Evolutionary conservation across 2,113 vertebrate genomes (phyloP).

Genomic region (Empidonax alnorum): DNA sequence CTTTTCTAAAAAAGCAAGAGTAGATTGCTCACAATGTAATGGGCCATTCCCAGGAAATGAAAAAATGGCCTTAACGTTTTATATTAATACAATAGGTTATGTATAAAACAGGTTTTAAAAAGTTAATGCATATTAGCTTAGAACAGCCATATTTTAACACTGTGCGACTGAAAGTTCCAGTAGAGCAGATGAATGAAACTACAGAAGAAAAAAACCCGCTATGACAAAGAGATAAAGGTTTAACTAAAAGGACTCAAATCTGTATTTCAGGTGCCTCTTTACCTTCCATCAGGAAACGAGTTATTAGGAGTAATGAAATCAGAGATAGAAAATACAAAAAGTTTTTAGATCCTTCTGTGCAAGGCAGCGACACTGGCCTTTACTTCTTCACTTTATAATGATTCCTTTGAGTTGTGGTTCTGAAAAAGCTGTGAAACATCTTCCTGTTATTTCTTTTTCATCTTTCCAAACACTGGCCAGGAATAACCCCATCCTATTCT

Average conservation of each 20-base stretch:
- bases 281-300: conserved; percentile 73
- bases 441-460: conserved; percentile 77
- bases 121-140: conserved; percentile 79
- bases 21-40: conserved; percentile 80
- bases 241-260: conserved; percentile 74
- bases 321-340: conserved; percentile 75
- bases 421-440: conserved; percentile 74
- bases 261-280: conserved; percentile 73
- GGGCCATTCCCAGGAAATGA: conserved; percentile 76
- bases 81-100: conserved; percentile 79
- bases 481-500: conserved; percentile 72
- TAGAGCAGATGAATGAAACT: conserved; percentile 75
- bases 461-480: conserved; percentile 75
- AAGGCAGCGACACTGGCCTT: conserved; percentile 65
- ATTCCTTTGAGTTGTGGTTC: conserved; percentile 74
- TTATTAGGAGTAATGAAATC: conserved; percentile 78
- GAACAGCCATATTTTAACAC: conserved; percentile 78
- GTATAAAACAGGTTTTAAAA: conserved; percentile 76
- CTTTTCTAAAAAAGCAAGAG: conserved; percentile 72
- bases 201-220: conserved; percentile 66
- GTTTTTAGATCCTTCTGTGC: conserved; percentile 75
- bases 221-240: conserved; percentile 78
- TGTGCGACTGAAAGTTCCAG: conserved; percentile 74
- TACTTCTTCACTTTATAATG: conserved; percentile 74
- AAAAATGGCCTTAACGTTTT: conserved; percentile 73